Percentiles rank a stretch among this genome's conserved stretches.
Evolutionary conservation across 1,140 invertebrate genomes (phyloP).

Genomic region (Bicyclus anynana): DNA sequence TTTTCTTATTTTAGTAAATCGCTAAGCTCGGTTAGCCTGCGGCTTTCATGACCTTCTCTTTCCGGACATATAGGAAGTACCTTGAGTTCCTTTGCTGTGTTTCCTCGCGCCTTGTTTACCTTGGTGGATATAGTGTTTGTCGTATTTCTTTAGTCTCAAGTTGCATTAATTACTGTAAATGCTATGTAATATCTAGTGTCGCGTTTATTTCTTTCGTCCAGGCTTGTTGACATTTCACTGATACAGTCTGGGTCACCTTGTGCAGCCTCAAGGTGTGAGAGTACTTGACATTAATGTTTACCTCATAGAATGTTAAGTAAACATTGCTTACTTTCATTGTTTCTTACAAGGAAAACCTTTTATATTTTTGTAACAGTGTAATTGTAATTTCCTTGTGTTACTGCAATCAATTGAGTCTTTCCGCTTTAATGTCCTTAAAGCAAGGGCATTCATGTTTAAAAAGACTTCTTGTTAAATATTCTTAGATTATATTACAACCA

Average conservation of each 20-base stretch:
- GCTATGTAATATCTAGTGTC: conserved; percentile 44
- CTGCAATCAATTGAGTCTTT: neutral
- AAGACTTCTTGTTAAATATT: too few relatives aligned
- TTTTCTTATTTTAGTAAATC: conserved; percentile 54
- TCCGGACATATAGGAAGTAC: conserved; percentile 76
- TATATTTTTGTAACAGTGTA: conserved; percentile 6
- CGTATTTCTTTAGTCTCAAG: conserved; percentile 39
- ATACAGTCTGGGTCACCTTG: conserved; percentile 63
- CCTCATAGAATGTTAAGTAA: conserved; percentile 40
- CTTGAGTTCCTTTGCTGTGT: conserved; percentile 65
- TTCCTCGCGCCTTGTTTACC: conserved; percentile 61
- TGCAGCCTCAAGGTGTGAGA: conserved; percentile 54
- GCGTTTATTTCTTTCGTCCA: conserved; percentile 52
- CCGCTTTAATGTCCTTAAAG: neutral
- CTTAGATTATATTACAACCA: too few relatives aligned
- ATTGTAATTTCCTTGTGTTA: neutral
- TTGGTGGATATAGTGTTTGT: conserved; percentile 58
- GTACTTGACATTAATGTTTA: conserved; percentile 66
- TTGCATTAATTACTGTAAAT: conserved; percentile 42
- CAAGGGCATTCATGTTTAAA: neutral
- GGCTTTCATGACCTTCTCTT: conserved; percentile 73
- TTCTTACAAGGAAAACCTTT: conserved; percentile 22
- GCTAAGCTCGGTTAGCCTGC: conserved; percentile 45
- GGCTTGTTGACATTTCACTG: conserved; percentile 67
- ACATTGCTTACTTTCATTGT: conserved; percentile 42